These are phyloP conservation scores for Coryphaenoides rupestris DNA, from an alignment of 2,113 vertebrate genomes.

Conservation along the genomic window DNA sequence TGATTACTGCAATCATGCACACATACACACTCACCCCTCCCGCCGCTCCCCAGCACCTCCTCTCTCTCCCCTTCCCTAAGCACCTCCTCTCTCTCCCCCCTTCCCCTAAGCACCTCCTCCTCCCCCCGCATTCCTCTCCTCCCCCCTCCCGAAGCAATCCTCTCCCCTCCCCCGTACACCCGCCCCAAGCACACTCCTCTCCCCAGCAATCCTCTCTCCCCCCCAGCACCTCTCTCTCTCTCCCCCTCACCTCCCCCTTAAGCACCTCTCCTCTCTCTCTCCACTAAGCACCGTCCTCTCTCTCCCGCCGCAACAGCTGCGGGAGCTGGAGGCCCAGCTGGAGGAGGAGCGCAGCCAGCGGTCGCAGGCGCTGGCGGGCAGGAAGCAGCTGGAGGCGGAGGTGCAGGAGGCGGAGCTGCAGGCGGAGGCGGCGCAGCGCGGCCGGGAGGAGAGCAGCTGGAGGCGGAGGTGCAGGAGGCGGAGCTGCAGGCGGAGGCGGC, in stretches of 20 bases:
- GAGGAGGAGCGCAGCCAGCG: conserved; percentile 86
- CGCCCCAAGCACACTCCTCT: too few relatives aligned
- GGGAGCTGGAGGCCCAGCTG: conserved; percentile 81
- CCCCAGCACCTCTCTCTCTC: too few relatives aligned
- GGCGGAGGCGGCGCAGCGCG: conserved; percentile 69
- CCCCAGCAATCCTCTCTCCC: too few relatives aligned
- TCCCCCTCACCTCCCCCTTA: neutral
- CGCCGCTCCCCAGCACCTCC: too few relatives aligned
- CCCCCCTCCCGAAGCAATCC: too few relatives aligned
- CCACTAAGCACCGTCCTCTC: neutral
- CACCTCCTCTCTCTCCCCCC: too few relatives aligned
- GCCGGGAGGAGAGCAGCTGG: conserved; percentile 84
- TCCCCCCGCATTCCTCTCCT: too few relatives aligned
- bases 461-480: conserved; percentile 80
- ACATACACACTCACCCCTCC: too few relatives aligned
- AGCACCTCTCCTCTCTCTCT: neutral
- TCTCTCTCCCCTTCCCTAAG: too few relatives aligned
- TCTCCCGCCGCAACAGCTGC: conserved; percentile 59
- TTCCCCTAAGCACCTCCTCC: too few relatives aligned
- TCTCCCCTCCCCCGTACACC: too few relatives aligned
- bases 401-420: conserved; percentile 82
- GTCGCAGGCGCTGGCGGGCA: conserved; percentile 71
- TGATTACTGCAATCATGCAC: too few relatives aligned
- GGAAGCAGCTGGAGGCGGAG: conserved; percentile 84
- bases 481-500: conserved; percentile 73